phyloP scores from a whole-genome alignment of 2,113 vertebrate species.

The Misgurnus mizolepis region DNA sequence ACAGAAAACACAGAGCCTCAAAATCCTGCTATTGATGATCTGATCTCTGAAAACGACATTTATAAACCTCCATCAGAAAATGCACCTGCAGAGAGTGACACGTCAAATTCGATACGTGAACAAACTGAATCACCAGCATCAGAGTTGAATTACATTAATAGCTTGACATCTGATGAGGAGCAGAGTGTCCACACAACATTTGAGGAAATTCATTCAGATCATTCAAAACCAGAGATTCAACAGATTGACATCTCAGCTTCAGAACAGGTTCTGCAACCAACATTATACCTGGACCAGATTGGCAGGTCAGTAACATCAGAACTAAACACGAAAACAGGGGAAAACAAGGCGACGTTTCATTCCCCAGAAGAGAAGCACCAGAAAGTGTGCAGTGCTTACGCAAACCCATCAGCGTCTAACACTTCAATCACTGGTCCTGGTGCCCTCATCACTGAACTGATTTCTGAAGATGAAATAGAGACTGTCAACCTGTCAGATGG shows the following conservation, averaged over 20 bases:
- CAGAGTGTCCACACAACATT: not conserved
- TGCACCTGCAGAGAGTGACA: not conserved
- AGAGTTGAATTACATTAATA: not conserved
- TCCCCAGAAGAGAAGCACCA: not conserved
- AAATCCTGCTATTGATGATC: conserved; percentile 1
- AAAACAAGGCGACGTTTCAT: not conserved
- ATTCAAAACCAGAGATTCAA: not conserved
- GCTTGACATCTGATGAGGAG: not conserved
- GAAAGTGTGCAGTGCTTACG: not conserved
- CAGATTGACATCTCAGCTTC: not conserved
- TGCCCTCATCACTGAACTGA: conserved; percentile 47
- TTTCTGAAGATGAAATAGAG: conserved; percentile 4
- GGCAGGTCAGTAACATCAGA: not conserved
- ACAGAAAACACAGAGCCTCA: not conserved
- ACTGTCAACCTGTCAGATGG: not conserved
- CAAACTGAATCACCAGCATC: not conserved
- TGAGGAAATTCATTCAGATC: not conserved
- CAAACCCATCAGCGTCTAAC: not conserved
- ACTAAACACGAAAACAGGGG: not conserved
- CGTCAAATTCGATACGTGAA: not conserved
- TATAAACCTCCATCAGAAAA: not conserved
- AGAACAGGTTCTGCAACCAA: not conserved
- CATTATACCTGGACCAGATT: not conserved
- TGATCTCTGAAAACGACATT: not conserved
- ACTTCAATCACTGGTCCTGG: not conserved